phyloP scores from a whole-genome alignment of 2,888 invertebrate species.

The Herminia tarsipennalis region DNA sequence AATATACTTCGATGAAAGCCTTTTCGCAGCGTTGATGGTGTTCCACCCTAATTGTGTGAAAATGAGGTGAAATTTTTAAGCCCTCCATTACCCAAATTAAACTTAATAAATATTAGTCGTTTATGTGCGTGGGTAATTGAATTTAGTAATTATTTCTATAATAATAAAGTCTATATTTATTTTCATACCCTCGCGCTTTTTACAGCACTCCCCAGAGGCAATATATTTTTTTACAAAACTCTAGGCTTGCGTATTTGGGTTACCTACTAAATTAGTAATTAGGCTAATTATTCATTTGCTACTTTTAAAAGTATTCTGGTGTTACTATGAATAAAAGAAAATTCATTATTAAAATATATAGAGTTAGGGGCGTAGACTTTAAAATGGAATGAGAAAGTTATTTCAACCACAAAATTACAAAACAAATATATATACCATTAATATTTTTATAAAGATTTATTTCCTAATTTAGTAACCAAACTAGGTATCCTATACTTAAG shows the following conservation, averaged over 20 bases:
- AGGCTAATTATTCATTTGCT: slow-evolving; percentile 2
- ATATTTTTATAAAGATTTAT: no score
- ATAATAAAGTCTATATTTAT: slow-evolving; percentile 35
- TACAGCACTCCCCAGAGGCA: slow-evolving; percentile 18
- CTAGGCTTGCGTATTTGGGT: slow-evolving; percentile 15
- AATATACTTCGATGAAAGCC: slow-evolving; percentile 2
- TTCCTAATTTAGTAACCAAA: no score
- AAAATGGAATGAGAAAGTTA: no score
- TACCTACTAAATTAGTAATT: neutral
- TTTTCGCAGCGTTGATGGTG: slow-evolving; percentile 2
- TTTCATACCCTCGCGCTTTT: slow-evolving; percentile 21
- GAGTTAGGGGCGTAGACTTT: no score
- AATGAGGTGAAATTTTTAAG: slow-evolving; percentile 30
- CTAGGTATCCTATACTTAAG: no score
- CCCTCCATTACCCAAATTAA: slow-evolving; percentile 70
- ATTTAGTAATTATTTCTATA: slow-evolving; percentile 37
- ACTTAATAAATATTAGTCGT: slow-evolving; percentile 54
- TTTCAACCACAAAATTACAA: no score
- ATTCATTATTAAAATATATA: no score
- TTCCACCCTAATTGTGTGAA: slow-evolving; percentile 17
- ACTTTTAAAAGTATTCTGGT: neutral
- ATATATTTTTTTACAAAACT: slow-evolving; percentile 29
- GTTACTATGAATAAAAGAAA: neutral
- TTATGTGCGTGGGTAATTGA: slow-evolving; percentile 45
- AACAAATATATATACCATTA: no score